These are phyloP conservation scores for Columba janthina DNA, from an alignment of 2,113 vertebrate species.

Conservation along the genomic window DNA sequence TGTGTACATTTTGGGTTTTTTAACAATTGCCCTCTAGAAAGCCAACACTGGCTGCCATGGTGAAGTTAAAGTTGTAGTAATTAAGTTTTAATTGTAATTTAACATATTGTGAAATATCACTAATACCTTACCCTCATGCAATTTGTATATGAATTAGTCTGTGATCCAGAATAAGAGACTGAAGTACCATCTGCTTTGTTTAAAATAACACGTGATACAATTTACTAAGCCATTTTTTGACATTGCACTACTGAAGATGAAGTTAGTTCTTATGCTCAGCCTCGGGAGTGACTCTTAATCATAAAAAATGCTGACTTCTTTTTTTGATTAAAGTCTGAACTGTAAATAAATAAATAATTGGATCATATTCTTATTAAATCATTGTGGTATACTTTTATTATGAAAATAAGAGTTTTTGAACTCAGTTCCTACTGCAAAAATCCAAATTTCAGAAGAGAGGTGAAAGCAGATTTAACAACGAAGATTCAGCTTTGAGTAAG, in stretches of 20 bases:
- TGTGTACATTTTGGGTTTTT: not conserved
- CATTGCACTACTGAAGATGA: not conserved
- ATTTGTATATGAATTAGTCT: not conserved
- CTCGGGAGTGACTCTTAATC: not conserved
- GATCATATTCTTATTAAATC: not conserved
- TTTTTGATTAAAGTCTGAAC: not conserved
- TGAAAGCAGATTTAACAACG: not conserved
- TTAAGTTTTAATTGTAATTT: not conserved
- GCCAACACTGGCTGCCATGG: not conserved
- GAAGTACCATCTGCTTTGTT: not conserved
- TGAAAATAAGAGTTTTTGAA: not conserved
- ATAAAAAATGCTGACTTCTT: not conserved
- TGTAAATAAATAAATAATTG: not conserved
- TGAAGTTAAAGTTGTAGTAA: not conserved
- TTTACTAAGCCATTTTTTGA: not conserved
- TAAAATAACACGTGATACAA: not conserved
- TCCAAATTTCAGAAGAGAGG: not conserved
- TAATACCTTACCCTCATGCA: not conserved
- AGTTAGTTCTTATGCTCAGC: not conserved
- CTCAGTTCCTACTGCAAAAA: not conserved
- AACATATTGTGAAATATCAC: not conserved
- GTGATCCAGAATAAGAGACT: not conserved
- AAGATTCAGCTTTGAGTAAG: not conserved
- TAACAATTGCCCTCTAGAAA: not conserved
- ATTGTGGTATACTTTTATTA: not conserved